These are phyloP conservation scores for Aspidoscelis tigris DNA, from an alignment of 2,113 vertebrate species.

Conservation along the genomic window DNA sequence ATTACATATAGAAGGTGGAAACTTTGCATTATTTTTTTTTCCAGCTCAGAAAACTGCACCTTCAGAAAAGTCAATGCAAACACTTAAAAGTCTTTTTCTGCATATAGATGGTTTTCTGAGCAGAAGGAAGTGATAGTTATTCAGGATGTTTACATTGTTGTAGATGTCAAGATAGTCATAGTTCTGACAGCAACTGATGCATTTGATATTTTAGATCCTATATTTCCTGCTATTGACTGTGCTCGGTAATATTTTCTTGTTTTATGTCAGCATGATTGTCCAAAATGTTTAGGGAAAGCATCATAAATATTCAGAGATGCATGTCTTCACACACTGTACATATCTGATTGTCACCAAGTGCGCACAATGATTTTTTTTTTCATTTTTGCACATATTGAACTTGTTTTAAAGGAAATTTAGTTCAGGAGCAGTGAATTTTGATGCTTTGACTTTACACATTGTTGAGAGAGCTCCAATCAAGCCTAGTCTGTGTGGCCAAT, in stretches of 20 bases:
- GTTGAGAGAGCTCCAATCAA: no score
- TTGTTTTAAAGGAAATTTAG: not conserved
- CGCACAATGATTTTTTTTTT: not conserved
- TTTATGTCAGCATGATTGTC: conserved; percentile 19
- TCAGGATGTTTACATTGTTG: conserved; percentile 5
- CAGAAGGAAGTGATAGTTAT: not conserved
- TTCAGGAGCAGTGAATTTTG: not conserved
- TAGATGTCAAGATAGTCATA: not conserved
- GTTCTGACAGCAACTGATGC: not conserved
- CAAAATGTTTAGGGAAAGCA: conserved; percentile 33
- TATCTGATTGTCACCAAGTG: conserved; percentile 17
- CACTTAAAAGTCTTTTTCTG: not conserved
- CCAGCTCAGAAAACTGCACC: no score
- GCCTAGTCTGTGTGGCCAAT: no score
- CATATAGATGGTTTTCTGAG: conserved; percentile 5
- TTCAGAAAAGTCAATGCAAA: not conserved
- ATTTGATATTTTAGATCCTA: conserved; percentile 1
- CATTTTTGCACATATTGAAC: not conserved
- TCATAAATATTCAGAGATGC: conserved; percentile 35
- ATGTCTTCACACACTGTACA: conserved; percentile 6
- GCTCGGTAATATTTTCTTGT: conserved; percentile 22
- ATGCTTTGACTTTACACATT: no score
- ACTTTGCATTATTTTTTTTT: not conserved
- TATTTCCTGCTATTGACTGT: not conserved
- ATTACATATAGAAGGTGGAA: not conserved